These are phyloP conservation scores for Petroica traversi DNA, from an alignment of 2,113 vertebrate genomes.

Conservation along the genomic window DNA sequence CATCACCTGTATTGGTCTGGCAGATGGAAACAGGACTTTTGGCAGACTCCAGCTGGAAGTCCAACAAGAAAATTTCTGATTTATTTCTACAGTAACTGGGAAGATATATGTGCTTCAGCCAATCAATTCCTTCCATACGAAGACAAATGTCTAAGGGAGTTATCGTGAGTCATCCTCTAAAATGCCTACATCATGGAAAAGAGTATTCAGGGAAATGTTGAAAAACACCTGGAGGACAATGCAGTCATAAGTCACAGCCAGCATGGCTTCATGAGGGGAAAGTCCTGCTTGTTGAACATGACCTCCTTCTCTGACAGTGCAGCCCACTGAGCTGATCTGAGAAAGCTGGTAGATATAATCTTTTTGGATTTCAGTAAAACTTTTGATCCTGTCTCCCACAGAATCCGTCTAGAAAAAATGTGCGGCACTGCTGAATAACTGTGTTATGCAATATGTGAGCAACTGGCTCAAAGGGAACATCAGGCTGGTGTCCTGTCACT, in stretches of 20 bases:
- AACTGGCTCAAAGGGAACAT: background rate
- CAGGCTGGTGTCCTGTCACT: background rate
- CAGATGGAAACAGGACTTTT: background rate
- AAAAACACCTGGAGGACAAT: background rate
- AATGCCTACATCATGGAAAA: background rate
- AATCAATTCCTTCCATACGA: background rate
- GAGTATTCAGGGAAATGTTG: background rate
- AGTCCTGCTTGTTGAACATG: accelerated
- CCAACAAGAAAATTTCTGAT: background rate
- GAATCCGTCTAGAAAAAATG: background rate
- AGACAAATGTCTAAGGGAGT: background rate
- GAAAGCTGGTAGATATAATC: background rate
- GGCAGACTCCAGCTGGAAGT: background rate
- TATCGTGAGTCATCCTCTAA: background rate
- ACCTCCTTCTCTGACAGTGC: background rate
- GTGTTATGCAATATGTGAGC: accelerated
- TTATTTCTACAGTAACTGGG: background rate
- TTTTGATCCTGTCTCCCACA: background rate
- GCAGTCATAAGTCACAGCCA: accelerated
- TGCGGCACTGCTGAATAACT: background rate
- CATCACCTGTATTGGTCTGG: background rate
- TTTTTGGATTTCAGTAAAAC: background rate
- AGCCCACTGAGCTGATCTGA: background rate
- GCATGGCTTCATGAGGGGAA: background rate
- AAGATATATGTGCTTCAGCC: background rate